phyloP scores from a whole-genome alignment of 2,888 invertebrate species.

The Ernsta delagoae region DNA sequence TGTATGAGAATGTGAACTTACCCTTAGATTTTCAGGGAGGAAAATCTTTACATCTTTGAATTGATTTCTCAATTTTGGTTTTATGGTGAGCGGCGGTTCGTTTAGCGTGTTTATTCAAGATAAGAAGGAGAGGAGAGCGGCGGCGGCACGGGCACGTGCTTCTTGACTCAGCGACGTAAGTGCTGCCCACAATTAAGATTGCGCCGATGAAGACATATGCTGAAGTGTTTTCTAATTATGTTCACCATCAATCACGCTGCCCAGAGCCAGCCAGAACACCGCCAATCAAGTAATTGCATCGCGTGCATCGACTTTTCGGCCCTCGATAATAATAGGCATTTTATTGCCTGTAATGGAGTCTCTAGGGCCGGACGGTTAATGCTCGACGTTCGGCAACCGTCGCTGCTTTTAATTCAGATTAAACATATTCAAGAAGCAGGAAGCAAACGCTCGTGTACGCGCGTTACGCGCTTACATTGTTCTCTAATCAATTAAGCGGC shows the following conservation, averaged over 20 bases:
- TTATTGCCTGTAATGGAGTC: constrained; percentile 84
- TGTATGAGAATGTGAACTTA: neutral
- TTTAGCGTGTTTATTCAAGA: constrained; percentile 35
- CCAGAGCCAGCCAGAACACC: constrained; percentile 76
- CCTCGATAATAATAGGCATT: constrained; percentile 85
- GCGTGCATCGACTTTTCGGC: constrained; percentile 84
- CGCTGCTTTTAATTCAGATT: constrained; percentile 78
- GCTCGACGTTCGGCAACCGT: constrained; percentile 69
- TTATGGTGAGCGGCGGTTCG: constrained; percentile 27
- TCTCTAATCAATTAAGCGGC: constrained; percentile 74
- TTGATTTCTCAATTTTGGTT: constrained; percentile 31
- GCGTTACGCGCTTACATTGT: constrained; percentile 53
- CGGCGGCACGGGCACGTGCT: constrained; percentile 61
- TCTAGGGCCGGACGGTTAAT: constrained; percentile 80
- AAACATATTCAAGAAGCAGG: constrained; percentile 72
- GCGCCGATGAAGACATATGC: constrained; percentile 80
- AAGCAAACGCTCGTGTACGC: constrained; percentile 55
- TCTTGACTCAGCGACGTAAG: constrained; percentile 80
- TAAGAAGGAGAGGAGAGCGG: constrained; percentile 39
- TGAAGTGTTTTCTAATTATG: constrained; percentile 85
- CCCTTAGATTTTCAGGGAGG: neutral
- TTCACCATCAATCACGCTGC: constrained; percentile 79
- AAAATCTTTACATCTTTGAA: constrained; percentile 9
- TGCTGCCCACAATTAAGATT: constrained; percentile 82
- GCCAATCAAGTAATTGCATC: constrained; percentile 85